Evolutionary conservation across 2,797 vertebrate species (phyloP), one percentile per base, ranked within the genome.

Genomic region (Nannoperca australis): DNA sequence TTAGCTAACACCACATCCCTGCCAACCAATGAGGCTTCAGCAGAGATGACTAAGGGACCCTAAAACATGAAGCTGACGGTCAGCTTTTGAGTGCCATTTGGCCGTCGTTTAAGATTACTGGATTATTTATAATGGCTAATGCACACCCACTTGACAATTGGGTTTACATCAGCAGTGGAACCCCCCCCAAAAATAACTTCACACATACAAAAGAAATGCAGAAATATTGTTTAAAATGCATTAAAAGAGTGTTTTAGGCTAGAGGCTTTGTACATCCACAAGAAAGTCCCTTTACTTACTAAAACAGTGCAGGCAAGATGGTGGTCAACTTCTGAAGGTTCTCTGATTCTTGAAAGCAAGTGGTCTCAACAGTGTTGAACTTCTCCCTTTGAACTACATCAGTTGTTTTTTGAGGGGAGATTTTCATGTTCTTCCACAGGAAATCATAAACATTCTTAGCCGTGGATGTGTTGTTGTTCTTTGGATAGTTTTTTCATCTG

Each of bases 21-120:
- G 50, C 56, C 44, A 79, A 65, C 50, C 68, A 71, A 63, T 63
- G 40, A 44, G 51, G 30, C 45, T 38, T 44, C 53, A 38, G 55
- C 38, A 77, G n/a, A 70, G n/a, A 47, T 49, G 34, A 65, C n/a
- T 3, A 22, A n/a, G 49, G n/a, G 17, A 14, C 34, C 32, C 34
- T 50, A 34, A 65, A 70, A 61, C 15, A 18, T 3, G 2, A 65
- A 47, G 24, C 7, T 36, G 67, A 44, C 14, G 0, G n/a, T 40
- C 27, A 76, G 18, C 47, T 15, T 64, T 55, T 0, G 3, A 64
- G 55, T 4, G 1, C 54, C 30, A 58, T 72, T 76, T 76, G 40
- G 58, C 58, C 14, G 20, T 66, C 2, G 9, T 36, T 49, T 47
- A 2, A 55, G 30, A 56, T 17, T 17, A 17, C 15, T 38, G 32